Conservation (phyloP, 2,888 invertebrate species). For the Blera fallax region DNA sequence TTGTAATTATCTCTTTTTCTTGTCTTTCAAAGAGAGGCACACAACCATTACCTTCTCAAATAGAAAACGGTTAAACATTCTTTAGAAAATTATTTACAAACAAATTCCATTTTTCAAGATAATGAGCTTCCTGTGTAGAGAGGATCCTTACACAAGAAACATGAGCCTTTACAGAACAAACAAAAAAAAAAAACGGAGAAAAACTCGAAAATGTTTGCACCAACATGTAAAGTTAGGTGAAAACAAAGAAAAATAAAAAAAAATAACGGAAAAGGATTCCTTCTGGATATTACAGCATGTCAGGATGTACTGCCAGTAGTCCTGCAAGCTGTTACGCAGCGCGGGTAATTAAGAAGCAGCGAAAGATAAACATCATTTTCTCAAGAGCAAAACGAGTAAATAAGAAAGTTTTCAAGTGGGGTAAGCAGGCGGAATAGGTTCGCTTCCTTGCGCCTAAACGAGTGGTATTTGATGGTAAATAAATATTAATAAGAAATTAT, state of each 20-base stretch:
- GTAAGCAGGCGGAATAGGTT: not conserved
- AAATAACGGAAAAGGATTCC: constrained; percentile 8
- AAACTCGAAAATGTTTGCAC: constrained; percentile 51
- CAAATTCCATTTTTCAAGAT: constrained; percentile 50
- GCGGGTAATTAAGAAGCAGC: constrained; percentile 63
- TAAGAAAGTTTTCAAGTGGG: not conserved
- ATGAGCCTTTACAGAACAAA: constrained; percentile 31
- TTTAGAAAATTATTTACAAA: constrained; percentile 68
- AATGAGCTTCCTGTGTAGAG: constrained; percentile 23
- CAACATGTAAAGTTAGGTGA: constrained; percentile 50
- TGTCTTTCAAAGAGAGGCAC: not conserved
- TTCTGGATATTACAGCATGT: constrained; percentile 6
- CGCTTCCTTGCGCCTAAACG: not conserved
- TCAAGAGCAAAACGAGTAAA: constrained; percentile 59
- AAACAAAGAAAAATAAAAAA: constrained; percentile 44
- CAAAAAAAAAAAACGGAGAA: constrained; percentile 29
- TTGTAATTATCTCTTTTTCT: not conserved
- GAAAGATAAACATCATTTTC: constrained; percentile 70
- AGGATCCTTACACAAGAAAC: not conserved
- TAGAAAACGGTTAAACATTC: constrained; percentile 61
- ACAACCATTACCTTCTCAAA: constrained; percentile 43
- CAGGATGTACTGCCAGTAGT: constrained; percentile 32
- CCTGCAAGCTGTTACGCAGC: constrained; percentile 42
- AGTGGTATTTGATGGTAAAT: not conserved
- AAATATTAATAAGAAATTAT: not conserved